Percentiles rank a stretch among this genome's conserved stretches.
These are phyloP conservation scores for Marronus borbonicus DNA, from an alignment of 2,888 invertebrate genomes.

Conservation along the genomic window DNA sequence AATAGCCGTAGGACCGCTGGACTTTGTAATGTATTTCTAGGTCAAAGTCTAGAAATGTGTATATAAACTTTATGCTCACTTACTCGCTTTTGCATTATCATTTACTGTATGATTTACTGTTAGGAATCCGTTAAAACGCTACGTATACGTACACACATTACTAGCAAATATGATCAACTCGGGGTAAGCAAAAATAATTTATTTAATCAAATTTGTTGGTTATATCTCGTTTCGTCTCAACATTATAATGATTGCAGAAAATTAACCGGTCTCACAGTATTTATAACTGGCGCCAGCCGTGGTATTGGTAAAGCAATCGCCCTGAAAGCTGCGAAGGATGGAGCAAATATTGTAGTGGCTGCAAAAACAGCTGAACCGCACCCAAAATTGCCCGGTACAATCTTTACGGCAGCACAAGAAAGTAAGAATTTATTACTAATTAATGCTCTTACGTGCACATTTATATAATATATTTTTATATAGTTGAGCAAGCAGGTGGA, in stretches of 20 bases:
- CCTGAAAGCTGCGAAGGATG: slow-evolving; percentile 91
- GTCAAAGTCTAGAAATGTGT: slow-evolving; percentile 72
- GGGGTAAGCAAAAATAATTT: slow-evolving; percentile 17
- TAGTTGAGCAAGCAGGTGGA: slow-evolving; percentile 90
- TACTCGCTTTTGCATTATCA: not conserved
- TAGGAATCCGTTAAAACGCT: not conserved
- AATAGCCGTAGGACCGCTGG: slow-evolving; percentile 7
- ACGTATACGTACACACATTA: not conserved
- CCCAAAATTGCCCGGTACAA: slow-evolving; percentile 93
- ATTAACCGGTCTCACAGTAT: slow-evolving; percentile 90
- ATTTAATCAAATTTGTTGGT: not conserved
- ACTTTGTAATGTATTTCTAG: slow-evolving; percentile 18
- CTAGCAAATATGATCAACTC: slow-evolving; percentile 35
- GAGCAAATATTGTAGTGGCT: slow-evolving; percentile 92
- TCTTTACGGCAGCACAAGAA: slow-evolving; percentile 92
- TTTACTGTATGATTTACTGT: not conserved
- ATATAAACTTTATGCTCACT: slow-evolving; percentile 79
- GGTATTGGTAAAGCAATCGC: slow-evolving; percentile 98
- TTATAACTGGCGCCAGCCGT: slow-evolving; percentile 97
- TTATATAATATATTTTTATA: not conserved
- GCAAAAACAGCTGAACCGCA: slow-evolving; percentile 93
- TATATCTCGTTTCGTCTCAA: not conserved
- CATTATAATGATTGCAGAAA: slow-evolving; percentile 70
- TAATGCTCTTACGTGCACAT: not conserved
- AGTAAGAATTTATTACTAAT: slow-evolving; percentile 72